phyloP scores from a whole-genome alignment of 1,140 invertebrate genomes.

The Drosophila nigromelanica region DNA sequence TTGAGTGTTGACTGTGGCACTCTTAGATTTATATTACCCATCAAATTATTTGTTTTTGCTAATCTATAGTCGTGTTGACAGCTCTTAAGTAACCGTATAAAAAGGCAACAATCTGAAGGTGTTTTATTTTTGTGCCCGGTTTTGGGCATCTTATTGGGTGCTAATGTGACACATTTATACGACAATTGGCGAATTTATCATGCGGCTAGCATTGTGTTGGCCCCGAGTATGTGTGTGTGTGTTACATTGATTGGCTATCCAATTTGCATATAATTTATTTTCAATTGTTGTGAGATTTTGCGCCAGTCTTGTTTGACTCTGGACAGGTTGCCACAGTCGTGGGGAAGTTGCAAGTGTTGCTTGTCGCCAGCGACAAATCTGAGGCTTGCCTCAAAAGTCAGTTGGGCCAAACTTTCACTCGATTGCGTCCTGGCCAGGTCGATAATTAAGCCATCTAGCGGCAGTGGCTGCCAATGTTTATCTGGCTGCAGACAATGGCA shows the following conservation, averaged over 20 bases:
- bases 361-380: slow-evolving; percentile 43
- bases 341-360: slow-evolving; percentile 42
- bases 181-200: slow-evolving; percentile 42
- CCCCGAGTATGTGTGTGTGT: slow-evolving; percentile 5
- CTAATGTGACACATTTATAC: slow-evolving; percentile 33
- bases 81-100: slow-evolving; percentile 26
- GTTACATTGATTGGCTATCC: slow-evolving; percentile 58
- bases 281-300: slow-evolving; percentile 80
- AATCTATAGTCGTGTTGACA: slow-evolving; percentile 19
- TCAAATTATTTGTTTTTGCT: not conserved
- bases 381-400: slow-evolving; percentile 9
- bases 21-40: not conserved
- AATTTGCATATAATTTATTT: slow-evolving; percentile 83
- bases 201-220: not conserved
- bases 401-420: slow-evolving; percentile 61
- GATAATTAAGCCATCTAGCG: slow-evolving; percentile 74
- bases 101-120: slow-evolving; percentile 8
- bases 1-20: no score
- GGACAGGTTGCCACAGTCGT: slow-evolving; percentile 67
- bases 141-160: slow-evolving; percentile 38
- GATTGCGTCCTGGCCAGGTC: slow-evolving; percentile 35
- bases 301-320: slow-evolving; percentile 33
- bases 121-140: not conserved
- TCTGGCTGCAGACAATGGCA: slow-evolving; percentile 66
- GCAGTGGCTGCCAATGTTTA: slow-evolving; percentile 42